Evolutionary conservation across 1,140 invertebrate genomes (phyloP), one percentile per base, ranked within the genome.

Genomic region (Oryzaephilus surinamensis): DNA sequence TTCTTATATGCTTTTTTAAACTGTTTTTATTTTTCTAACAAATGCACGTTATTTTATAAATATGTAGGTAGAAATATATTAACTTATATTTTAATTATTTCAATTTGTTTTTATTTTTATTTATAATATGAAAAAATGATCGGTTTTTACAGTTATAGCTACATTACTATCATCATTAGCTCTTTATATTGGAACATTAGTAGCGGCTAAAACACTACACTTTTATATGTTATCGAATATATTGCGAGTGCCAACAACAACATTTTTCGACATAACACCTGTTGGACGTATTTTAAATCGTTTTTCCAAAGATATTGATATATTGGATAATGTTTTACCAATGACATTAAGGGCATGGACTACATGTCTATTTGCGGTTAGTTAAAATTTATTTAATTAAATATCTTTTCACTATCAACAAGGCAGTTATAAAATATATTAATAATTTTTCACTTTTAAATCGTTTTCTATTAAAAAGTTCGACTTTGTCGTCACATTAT

Each of bases 231-330:
- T 94, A 37, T 60, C 63, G 41, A 72, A 77, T 55, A 71, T 82
- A 43, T 66, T 92, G 49, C 74, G 74, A 46, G 73, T 74, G 48
- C 86, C 87, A 26, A 64, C 65, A 50, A 70, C 72, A 50, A 74
- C 70, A 46, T 90, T 91, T 70, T 92, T 86, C 71, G 88, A 93
- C 64, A 77, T 82, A 48, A 90, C 87, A 49, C 87, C 88, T 29
- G 59, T 81, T 41, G 88, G 88, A 54, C 72, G 88, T 55, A 75
- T 90, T 54, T 67, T 91, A 50, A 90, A 89, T 68, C 72, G 84
- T 52, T 90, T 93, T 67, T 75, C 76, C 62, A 86, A 84, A 65
- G 87, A 89, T 69, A 71, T 89, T 46, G 83, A 89, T 60, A 72
- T 73, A 47, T 65, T 85, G 56, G 84, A 88, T 67, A 80, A 76